Evolutionary conservation across 2,113 vertebrate species (phyloP).

Genomic region (Oryzias javanicus): DNA sequence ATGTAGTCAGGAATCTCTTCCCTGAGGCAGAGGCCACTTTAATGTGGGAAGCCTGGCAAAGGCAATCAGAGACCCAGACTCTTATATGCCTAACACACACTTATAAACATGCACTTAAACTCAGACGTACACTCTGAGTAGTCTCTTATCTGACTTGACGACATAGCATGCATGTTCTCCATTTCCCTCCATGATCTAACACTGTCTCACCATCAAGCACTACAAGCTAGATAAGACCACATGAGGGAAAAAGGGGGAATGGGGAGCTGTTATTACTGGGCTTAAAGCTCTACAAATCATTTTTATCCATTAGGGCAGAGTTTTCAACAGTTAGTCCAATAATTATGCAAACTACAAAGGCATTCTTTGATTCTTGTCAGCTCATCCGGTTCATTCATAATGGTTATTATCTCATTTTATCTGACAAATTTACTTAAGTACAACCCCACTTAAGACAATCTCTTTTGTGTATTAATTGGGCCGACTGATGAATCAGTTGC

Average conservation of each 20-base stretch:
- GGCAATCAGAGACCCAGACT: constrained; percentile 76
- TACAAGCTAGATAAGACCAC: constrained; percentile 67
- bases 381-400: constrained; percentile 73
- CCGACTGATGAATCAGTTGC: constrained; percentile 38
- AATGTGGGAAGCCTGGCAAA: constrained; percentile 79
- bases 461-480: constrained; percentile 53
- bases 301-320: constrained; percentile 65
- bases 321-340: constrained; percentile 63
- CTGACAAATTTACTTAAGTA: constrained; percentile 56
- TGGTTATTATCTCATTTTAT: constrained; percentile 76
- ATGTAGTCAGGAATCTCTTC: constrained; percentile 74
- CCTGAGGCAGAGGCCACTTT: constrained; percentile 77
- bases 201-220: constrained; percentile 68
- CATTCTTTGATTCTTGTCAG: constrained; percentile 82
- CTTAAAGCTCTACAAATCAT: constrained; percentile 63
- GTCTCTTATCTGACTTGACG: constrained; percentile 76
- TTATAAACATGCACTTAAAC: constrained; percentile 48
- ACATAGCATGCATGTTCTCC: constrained; percentile 77
- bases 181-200: constrained; percentile 71
- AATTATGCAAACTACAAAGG: constrained; percentile 79
- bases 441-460: constrained; percentile 44
- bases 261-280: constrained; percentile 47
- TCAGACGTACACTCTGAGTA: constrained; percentile 43
- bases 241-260: constrained; percentile 51
- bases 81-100: constrained; percentile 50